Base-by-base conservation (phyloP, 92 coral and sea anemone genomes). In the Zoanthus gigantus region DNA sequence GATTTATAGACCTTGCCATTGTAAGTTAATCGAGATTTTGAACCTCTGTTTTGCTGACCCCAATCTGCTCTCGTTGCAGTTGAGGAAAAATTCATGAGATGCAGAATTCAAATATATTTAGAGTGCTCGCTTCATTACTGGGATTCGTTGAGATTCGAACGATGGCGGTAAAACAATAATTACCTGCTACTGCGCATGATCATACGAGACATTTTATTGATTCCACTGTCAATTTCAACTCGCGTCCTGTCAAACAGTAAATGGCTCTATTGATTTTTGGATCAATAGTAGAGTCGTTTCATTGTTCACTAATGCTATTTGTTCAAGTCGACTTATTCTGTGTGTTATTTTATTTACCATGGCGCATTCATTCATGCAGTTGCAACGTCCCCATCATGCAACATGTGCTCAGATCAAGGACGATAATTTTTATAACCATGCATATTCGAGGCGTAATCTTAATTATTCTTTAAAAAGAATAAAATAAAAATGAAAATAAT, bases 81-180 rank as follows among this genome's bases (percentile, higher is more conserved):
- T 58, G 92, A 85, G 89, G 96, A 78, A 77, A 87, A 90, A 93
- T 91, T 95, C 98, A 95, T 95, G 96, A 93, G 98, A 88, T 90
- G 85, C 74, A 78, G 82, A 93, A 85, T 90, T 88, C 95, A 94
- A 94, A 94, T 89, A 89, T 86, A 60, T 84, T 63, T 71, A 53
- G 48, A 44, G 60, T 60, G 63, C 74, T 83, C 77, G 79, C 63
- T 72, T 7, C 77, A 83, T 52, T 45, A 78, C 86, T 67, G 92
- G 23, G 86, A 83, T 86, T 90, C 92, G 95, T 89, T 91, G 90
- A 88, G 87, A 92, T 94, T 95, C 96, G 96, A 93, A 95, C 90
- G 89, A 86, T 93, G 96, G 98, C 98, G 98, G 96, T 86, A 95
- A 95, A 95, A 95, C 96, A 95, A 88, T 83, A 37, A 71, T 83